phyloP scores from a whole-genome alignment of 2,888 invertebrate genomes.

The Volucella bombylans region DNA sequence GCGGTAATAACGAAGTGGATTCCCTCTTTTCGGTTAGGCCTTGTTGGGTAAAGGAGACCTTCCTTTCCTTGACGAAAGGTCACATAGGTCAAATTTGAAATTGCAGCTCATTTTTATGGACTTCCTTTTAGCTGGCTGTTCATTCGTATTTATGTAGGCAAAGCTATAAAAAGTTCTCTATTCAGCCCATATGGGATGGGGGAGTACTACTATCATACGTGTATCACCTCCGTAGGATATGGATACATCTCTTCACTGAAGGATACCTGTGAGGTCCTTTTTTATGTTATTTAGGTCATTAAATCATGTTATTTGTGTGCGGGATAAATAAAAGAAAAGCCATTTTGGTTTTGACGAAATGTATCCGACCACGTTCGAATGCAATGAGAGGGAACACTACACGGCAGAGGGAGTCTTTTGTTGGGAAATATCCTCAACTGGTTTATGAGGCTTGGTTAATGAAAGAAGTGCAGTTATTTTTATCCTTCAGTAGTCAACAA shows the following conservation, averaged over 20 bases:
- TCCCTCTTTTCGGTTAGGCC: constrained; percentile 3
- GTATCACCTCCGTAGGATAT: neutral
- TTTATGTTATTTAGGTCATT: constrained; percentile 61
- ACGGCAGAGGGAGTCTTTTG: constrained; percentile 2
- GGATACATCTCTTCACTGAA: neutral
- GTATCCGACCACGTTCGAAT: constrained; percentile 37
- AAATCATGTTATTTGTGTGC: constrained; percentile 61
- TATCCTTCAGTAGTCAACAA: constrained; percentile 44
- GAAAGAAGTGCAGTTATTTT: constrained; percentile 54
- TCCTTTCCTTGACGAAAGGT: constrained; percentile 44
- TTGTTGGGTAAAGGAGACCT: no score
- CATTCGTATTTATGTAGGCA: constrained; percentile 56
- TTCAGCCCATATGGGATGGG: neutral
- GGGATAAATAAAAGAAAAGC: constrained; percentile 47
- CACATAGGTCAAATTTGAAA: constrained; percentile 69
- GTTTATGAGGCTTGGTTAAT: constrained; percentile 36
- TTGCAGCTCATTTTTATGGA: constrained; percentile 64
- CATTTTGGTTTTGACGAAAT: constrained; percentile 54
- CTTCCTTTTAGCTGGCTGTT: constrained; percentile 37
- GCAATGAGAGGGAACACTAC: neutral
- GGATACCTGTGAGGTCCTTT: constrained; percentile 54
- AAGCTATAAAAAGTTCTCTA: constrained; percentile 49
- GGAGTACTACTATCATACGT: constrained; percentile 1
- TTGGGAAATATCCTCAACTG: constrained; percentile 9
- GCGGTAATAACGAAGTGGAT: constrained; percentile 67